phyloP scores from a whole-genome alignment of 2,113 vertebrate species.

The Pterocles gutturalis region DNA sequence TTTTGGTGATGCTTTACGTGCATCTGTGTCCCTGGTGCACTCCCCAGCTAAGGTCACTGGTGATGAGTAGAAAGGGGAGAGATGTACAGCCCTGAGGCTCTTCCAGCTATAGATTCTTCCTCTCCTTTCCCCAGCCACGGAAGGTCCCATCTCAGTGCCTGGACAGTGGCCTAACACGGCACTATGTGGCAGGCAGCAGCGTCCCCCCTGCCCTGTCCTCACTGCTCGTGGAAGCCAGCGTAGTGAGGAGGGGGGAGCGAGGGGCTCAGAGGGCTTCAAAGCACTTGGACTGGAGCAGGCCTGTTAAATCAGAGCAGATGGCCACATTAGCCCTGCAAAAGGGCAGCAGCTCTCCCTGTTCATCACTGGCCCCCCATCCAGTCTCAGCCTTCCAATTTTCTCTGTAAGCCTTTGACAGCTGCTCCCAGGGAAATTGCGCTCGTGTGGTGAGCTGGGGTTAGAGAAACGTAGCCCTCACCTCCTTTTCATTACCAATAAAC shows the following conservation, averaged over 20 bases:
- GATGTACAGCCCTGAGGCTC: background rate
- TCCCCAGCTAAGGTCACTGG: background rate
- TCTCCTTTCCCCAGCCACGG: background rate
- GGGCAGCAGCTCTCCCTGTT: background rate
- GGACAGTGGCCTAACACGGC: background rate
- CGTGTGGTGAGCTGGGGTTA: background rate
- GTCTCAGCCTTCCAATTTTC: constrained; percentile 48
- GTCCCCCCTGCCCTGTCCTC: background rate
- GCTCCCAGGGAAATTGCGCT: constrained; percentile 35
- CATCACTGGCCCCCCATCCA: background rate
- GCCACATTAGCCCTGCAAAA: background rate
- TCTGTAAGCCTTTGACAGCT: constrained; percentile 47
- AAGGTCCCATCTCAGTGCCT: background rate
- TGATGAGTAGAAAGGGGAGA: background rate
- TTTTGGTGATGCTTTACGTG: background rate
- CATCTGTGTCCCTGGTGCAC: background rate
- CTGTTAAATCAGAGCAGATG: constrained; percentile 42
- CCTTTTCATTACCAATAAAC: constrained; percentile 52
- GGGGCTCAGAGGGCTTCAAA: background rate
- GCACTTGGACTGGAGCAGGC: background rate
- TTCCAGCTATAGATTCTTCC: background rate
- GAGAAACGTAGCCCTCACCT: background rate
- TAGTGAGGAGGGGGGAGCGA: background rate
- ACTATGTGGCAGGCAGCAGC: rapidly evolving
- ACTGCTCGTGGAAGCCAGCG: background rate